Percentiles rank a stretch among this genome's conserved stretches.
Evolutionary conservation across 2,797 vertebrate genomes (phyloP).

Genomic region (Phylloscopus collybita): DNA sequence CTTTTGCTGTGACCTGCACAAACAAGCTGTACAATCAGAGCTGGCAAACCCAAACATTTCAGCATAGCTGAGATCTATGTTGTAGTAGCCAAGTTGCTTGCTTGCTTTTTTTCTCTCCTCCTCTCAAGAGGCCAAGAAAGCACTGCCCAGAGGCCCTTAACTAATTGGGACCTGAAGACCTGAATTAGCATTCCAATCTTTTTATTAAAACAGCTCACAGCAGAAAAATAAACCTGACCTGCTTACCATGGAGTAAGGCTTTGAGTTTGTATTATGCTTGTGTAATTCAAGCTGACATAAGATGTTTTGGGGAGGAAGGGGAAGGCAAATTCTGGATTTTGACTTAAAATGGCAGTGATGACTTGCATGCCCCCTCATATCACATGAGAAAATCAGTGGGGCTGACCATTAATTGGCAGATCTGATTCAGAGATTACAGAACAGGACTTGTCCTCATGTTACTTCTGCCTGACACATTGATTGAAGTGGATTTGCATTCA

Average conservation of each 20-base stretch:
- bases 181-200: constrained; percentile 38
- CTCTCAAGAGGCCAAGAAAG: not conserved
- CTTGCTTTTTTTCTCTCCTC: not conserved
- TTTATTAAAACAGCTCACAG: constrained; percentile 36
- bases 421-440: not conserved
- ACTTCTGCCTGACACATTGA: not conserved
- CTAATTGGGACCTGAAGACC: constrained; percentile 26
- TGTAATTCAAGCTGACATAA: constrained; percentile 58
- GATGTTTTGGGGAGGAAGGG: not conserved
- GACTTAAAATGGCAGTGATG: not conserved
- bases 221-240: constrained; percentile 47
- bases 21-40: constrained; percentile 26
- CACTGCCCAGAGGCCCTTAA: not conserved
- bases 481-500: not conserved
- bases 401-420: not conserved
- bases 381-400: not conserved
- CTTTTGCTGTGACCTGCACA: constrained; percentile 44
- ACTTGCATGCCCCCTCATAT: not conserved
- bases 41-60: constrained; percentile 33
- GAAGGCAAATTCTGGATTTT: not conserved
- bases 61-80: not conserved
- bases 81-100: constrained; percentile 7
- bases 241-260: not conserved
- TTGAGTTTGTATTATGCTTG: not conserved
- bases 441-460: not conserved